Evolutionary conservation across 2,888 invertebrate species (phyloP).

Genomic region (Platynereis dumerilii): DNA sequence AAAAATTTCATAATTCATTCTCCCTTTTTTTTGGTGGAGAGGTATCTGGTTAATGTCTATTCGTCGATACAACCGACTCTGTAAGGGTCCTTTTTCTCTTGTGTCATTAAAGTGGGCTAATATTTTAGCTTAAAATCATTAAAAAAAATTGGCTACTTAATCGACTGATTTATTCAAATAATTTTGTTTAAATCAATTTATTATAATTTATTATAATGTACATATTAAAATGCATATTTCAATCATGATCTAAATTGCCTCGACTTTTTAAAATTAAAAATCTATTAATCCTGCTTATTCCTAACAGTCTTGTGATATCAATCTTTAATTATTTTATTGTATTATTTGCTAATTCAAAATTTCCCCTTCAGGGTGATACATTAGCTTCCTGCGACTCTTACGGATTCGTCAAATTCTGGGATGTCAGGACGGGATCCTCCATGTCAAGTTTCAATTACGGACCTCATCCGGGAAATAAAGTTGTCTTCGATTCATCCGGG

Average conservation of each 20-base stretch:
- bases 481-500: conserved; percentile 61
- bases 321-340: not conserved
- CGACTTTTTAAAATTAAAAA: not conserved
- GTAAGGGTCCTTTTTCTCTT: no score
- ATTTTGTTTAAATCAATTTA: no score
- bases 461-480: conserved; percentile 61
- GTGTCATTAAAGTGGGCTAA: no score
- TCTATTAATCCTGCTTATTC: not conserved
- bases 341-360: not conserved
- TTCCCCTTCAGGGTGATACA: conserved; percentile 56
- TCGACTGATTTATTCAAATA: no score
- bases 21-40: no score
- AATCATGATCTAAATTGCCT: not conserved
- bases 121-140: no score
- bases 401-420: conserved; percentile 62
- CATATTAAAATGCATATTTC: no score
- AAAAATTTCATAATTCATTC: not conserved
- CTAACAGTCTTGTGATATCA: not conserved
- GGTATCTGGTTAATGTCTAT: no score
- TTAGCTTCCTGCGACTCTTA: conserved; percentile 63
- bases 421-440: conserved; percentile 58
- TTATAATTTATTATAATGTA: no score
- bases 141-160: no score
- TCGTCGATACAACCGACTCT: no score
- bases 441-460: conserved; percentile 59